A percentile compares a stretch with the other conserved stretches of the same genome.
phyloP scores from a whole-genome alignment of 2,888 invertebrate genomes.

The Prosopocoilus inquinatus region DNA sequence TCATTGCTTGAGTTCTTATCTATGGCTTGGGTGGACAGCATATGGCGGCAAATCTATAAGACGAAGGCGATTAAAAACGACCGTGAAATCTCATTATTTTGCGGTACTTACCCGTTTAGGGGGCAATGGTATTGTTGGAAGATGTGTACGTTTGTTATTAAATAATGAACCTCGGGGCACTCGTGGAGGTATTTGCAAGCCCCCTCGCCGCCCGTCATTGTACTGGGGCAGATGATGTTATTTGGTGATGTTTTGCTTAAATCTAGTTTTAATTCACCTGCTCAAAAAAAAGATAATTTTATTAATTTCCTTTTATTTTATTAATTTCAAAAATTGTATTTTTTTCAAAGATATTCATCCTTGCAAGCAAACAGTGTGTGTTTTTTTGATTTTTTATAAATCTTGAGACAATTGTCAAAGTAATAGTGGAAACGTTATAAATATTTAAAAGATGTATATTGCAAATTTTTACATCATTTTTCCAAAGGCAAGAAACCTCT shows the following conservation, averaged over 20 bases:
- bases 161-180: conserved; percentile 15
- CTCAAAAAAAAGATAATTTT: background rate
- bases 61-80: background rate
- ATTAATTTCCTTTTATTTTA: background rate
- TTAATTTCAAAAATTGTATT: background rate
- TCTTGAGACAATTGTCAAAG: too few relatives aligned
- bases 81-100: background rate
- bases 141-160: conserved; percentile 17
- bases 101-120: conserved; percentile 14
- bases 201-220: conserved; percentile 23
- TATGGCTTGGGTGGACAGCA: conserved; percentile 15
- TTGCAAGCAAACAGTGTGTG: too few relatives aligned
- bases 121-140: conserved; percentile 18
- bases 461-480: too few relatives aligned
- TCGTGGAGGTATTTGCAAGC: conserved; percentile 23
- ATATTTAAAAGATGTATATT: too few relatives aligned
- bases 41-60: conserved; percentile 18
- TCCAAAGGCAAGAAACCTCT: too few relatives aligned
- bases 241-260: conserved; percentile 25
- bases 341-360: too few relatives aligned
- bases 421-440: too few relatives aligned
- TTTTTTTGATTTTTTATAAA: too few relatives aligned
- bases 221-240: conserved; percentile 22
- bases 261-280: conserved; percentile 25
- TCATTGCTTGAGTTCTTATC: background rate